A percentile compares a stretch with the other conserved stretches of the same genome.
These are phyloP conservation scores for Himantopus leucocephalus DNA, from an alignment of 2,113 vertebrate species.

Conservation along the genomic window DNA sequence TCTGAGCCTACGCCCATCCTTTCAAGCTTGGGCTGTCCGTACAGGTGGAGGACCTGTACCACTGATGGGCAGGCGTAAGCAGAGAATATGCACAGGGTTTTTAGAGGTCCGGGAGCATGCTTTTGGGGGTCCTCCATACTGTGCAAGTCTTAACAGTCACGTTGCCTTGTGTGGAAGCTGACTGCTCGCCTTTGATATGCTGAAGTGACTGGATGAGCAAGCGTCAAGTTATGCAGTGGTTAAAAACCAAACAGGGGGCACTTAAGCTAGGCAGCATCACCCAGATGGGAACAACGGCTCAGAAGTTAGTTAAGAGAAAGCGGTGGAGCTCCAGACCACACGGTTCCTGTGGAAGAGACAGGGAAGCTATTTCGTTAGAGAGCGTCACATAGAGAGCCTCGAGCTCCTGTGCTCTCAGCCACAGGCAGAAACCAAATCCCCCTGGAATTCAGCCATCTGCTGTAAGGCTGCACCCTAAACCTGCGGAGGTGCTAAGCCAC, in stretches of 20 bases:
- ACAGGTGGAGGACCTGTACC: not conserved
- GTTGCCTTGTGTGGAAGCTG: slow-evolving; percentile 61
- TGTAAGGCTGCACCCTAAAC: slow-evolving; percentile 22
- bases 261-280: slow-evolving; percentile 36
- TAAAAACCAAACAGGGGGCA: slow-evolving; percentile 56
- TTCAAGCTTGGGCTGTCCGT: not conserved
- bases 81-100: not conserved
- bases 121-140: not conserved
- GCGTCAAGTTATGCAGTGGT: slow-evolving; percentile 67
- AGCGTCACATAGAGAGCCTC: not conserved
- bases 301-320: slow-evolving; percentile 54
- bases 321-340: slow-evolving; percentile 26
- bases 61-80: not conserved
- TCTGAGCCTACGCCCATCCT: not conserved
- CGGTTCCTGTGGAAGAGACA: not conserved
- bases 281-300: slow-evolving; percentile 68
- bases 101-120: not conserved
- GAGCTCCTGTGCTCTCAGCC: not conserved
- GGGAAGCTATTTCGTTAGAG: slow-evolving; percentile 4
- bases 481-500: slow-evolving; percentile 48
- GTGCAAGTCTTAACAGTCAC: slow-evolving; percentile 56
- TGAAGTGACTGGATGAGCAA: slow-evolving; percentile 62
- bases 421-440: slow-evolving; percentile 40
- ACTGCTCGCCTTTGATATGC: slow-evolving; percentile 35
- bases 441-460: slow-evolving; percentile 33